Base-by-base conservation (phyloP, 2,888 invertebrate genomes). In the Pheosia gnoma region DNA sequence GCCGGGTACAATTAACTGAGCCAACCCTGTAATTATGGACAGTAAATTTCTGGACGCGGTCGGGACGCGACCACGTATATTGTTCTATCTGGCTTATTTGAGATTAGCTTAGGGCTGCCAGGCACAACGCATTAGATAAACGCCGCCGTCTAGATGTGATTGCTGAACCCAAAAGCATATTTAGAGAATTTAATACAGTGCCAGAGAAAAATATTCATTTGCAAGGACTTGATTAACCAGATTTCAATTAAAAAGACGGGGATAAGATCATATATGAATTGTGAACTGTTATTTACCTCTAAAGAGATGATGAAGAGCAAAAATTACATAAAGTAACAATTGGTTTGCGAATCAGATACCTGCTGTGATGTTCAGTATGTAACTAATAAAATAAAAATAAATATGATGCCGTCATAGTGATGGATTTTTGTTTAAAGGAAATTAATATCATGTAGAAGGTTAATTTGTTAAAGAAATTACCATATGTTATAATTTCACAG, bases 1-100 rank as follows among this genome's bases (percentile, higher is more conserved):
- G 55, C 92, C 89, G 94, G 89, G 95, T 95, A 96, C 96, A 96
- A 96, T 96, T 96, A 96, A 96, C 95, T 95, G 95, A 94, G 94
- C 91, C 95, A 95, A 96, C 96, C 96, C 96, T 96, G 95, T 96
- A 96, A 96, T 96, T 96, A 96, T 95, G 96, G 96, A 94, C 96
- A 96, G 96, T 96, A 96, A 96, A 96, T 96, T 95, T 95, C 95
- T 95, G 94, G 95, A 95, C 95, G 95, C 94, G 95, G 94, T 94
- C 93, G 90, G 88, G 82, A 84, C 84, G 78, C 81, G 83, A 78
- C 82, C 75, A 78, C 80, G 77, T 87, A 87, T 90, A 91, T 91
- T 91, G 90, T 90, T 92, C 90, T 93, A 90, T 93, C 91, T 88
- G 77, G 80, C 81, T 83, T 80, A 79, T 82, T 84, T 82, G 79